These are phyloP conservation scores for Hormaphis cornu DNA, from an alignment of 1,140 invertebrate species.

Conservation along the genomic window DNA sequence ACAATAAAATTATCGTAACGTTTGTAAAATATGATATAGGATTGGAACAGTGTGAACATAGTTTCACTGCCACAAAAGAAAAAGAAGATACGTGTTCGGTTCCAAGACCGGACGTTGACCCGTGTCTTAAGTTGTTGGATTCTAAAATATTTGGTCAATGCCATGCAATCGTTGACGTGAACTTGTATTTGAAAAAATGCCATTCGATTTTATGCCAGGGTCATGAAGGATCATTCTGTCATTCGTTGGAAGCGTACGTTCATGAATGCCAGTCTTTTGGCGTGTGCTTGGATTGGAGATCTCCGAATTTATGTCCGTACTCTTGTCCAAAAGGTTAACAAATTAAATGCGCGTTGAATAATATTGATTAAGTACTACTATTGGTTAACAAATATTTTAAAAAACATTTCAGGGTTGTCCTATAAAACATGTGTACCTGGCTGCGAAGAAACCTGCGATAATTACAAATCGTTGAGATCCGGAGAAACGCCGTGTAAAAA, in stretches of 20 bases:
- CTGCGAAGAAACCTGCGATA: slow-evolving; percentile 64
- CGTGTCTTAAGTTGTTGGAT: neutral
- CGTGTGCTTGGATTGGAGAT: slow-evolving; percentile 62
- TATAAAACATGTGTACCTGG: slow-evolving; percentile 57
- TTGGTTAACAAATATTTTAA: too few relatives aligned
- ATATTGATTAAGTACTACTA: too few relatives aligned
- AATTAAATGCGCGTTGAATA: too few relatives aligned
- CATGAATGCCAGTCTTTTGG: slow-evolving; percentile 56
- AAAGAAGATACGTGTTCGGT: neutral
- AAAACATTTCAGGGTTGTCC: slow-evolving; percentile 45
- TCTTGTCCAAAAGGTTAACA: slow-evolving; percentile 44
- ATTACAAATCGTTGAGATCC: slow-evolving; percentile 44
- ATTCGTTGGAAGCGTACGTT: slow-evolving; percentile 59
- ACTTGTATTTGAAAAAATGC: slow-evolving; percentile 56
- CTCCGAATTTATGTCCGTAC: slow-evolving; percentile 52
- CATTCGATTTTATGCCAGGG: slow-evolving; percentile 54
- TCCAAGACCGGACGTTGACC: slow-evolving; percentile 10
- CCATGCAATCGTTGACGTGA: slow-evolving; percentile 59
- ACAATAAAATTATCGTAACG: neutral
- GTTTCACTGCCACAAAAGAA: neutral
- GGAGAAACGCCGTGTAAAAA: slow-evolving; percentile 47
- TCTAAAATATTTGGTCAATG: slow-evolving; percentile 46
- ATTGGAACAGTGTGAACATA: neutral
- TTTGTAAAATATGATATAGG: neutral
- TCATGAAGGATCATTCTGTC: slow-evolving; percentile 50